Evolutionary conservation across 2,113 vertebrate species (phyloP), one percentile per base, ranked within the genome.

Genomic region (Oryzias celebensis): DNA sequence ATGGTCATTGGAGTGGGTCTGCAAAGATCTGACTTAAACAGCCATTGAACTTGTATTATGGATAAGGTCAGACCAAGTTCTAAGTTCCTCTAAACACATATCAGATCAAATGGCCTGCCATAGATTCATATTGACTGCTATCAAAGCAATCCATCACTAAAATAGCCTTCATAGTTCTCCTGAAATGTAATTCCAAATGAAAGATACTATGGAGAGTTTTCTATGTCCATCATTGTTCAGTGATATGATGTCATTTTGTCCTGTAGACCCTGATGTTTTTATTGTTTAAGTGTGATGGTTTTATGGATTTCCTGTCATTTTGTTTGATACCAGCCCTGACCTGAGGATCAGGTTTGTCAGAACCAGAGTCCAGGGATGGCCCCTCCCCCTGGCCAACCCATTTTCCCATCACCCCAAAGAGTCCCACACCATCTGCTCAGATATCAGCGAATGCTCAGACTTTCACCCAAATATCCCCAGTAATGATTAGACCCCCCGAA

Each of bases 241-340:
- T 68, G 75, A 81, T 75, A 66, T 71, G 61, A 65, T 86, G 81
- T 85, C 80, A 75, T 59, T 58, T 67, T 60, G 71, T 77, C 59
- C 72, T 70, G 70, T 70, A 72, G 46, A 63, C 81, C 75, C 78
- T 76, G 73, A 86, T 88, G 78, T 83, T 87, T 36, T 85, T 88
- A 90, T 91, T 86, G 83, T 90, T 91, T 87, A 80, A 85, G 72
- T 57, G 62, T 85, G 75, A 80, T 78, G 71, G 71, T 78, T 69
- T 62, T 68, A 89, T 90, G 63, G 90, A 91, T 91, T 89, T 90
- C 46, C 85, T 84, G 85, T 88, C 87, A 87, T 24, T 57, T 64
- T 75, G 77, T 78, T 78, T 67, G 80, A 88, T 77, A 72, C 88
- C 80, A 71, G 78, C 78, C 55, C 62, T 80, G 85, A 88, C 80